Conservation (phyloP, 2,888 invertebrate genomes). For the Muscina levida region DNA sequence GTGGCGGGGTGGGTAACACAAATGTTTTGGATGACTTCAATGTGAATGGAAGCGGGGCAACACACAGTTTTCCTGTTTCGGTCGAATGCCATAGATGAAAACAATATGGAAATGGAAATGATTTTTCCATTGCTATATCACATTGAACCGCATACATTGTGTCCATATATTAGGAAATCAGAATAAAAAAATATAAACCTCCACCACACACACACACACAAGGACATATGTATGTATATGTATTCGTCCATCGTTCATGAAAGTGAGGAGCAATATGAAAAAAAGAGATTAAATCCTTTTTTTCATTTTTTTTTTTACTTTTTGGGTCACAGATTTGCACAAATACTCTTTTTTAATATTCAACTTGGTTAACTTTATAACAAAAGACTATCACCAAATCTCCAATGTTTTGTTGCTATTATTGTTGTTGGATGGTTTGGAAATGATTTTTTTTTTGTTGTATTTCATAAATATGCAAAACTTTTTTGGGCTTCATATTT, state of each 20-base stretch:
- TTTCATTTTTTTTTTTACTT: slow-evolving; percentile 45
- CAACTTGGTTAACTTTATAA: slow-evolving; percentile 56
- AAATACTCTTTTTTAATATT: slow-evolving; percentile 54
- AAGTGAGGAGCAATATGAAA: slow-evolving; percentile 16
- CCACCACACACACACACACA: not conserved
- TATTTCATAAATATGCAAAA: slow-evolving; percentile 64
- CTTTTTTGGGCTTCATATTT: slow-evolving; percentile 22
- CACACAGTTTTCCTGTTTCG: slow-evolving; percentile 18
- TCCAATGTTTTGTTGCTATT: slow-evolving; percentile 43
- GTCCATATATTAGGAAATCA: too few species aligned
- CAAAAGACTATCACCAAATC: slow-evolving; percentile 54
- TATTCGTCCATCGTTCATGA: not conserved
- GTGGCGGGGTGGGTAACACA: not conserved
- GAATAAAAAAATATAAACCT: not conserved
- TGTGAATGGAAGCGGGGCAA: slow-evolving; percentile 5
- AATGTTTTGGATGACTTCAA: slow-evolving; percentile 3
- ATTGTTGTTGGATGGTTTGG: slow-evolving; percentile 24
- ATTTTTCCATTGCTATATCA: slow-evolving; percentile 15
- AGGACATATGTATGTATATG: not conserved
- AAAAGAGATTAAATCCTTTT: slow-evolving; percentile 62
- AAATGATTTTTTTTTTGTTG: slow-evolving; percentile 43
- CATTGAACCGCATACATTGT: not conserved
- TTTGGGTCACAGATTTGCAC: slow-evolving; percentile 63
- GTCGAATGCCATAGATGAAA: slow-evolving; percentile 16
- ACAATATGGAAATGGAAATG: slow-evolving; percentile 29